phyloP scores from a whole-genome alignment of 2,113 vertebrate species.

The Dasyprocta punctata region DNA sequence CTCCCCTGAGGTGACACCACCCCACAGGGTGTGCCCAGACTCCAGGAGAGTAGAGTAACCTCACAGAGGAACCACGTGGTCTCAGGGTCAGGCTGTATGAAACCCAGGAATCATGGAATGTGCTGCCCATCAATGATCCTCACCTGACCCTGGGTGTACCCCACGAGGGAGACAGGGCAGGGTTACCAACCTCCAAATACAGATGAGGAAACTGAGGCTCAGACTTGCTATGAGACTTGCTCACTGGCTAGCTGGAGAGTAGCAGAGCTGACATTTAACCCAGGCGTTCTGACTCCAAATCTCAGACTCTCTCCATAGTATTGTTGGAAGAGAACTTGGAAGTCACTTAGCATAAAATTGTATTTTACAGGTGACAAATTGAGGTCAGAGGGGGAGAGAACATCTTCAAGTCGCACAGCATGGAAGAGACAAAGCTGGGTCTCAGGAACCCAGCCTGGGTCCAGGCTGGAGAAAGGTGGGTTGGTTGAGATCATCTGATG shows the following conservation, averaged over 20 bases:
- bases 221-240: neutral
- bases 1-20: neutral
- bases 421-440: neutral
- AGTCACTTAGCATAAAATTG: neutral
- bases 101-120: neutral
- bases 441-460: neutral
- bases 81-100: neutral
- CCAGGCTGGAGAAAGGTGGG: neutral
- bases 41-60: neutral
- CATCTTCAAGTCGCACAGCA: neutral
- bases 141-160: rapidly evolving
- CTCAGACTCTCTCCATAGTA: neutral
- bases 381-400: neutral
- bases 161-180: neutral
- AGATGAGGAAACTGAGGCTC: neutral
- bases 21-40: rapidly evolving
- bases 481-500: neutral
- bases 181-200: neutral
- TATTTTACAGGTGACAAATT: neutral
- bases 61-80: rapidly evolving
- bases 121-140: rapidly evolving
- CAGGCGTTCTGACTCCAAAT: neutral
- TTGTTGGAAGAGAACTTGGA: neutral
- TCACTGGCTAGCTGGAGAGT: neutral
- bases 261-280: neutral